Conservation (phyloP, 2,797 vertebrate genomes). For the Anguilla megastoma region DNA sequence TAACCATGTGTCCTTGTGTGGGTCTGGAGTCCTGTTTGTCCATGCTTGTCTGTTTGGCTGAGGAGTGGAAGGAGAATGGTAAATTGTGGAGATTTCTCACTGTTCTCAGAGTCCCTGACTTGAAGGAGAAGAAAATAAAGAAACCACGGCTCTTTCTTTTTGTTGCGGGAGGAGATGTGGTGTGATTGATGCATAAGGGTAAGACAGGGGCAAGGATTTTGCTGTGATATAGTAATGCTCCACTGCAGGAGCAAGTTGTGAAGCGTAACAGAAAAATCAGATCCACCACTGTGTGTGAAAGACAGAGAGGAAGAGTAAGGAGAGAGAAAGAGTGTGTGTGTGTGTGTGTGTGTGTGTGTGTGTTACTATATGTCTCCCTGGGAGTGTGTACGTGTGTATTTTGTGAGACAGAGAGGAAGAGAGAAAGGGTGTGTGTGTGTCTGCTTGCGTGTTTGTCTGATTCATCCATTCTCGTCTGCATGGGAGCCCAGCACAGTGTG, state of each 20-base stretch:
- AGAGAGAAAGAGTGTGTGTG: not conserved
- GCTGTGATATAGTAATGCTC: not conserved
- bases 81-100: not conserved
- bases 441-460: constrained; percentile 15
- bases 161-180: not conserved
- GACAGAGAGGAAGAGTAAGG: not conserved
- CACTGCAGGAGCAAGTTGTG: not conserved
- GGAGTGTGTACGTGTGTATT: constrained; percentile 2
- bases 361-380: not conserved
- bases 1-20: not conserved
- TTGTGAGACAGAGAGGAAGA: not conserved
- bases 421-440: constrained; percentile 20
- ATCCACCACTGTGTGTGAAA: not conserved
- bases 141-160: not conserved
- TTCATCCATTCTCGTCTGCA: not conserved
- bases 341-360: constrained; percentile 17
- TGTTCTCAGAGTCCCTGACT: not conserved
- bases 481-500: not conserved
- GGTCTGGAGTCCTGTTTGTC: constrained; percentile 13
- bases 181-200: not conserved
- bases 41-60: not conserved
- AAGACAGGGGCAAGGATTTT: not conserved
- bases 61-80: not conserved
- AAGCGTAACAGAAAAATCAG: not conserved
- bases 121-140: constrained; percentile 6